Percentiles rank a stretch among this genome's conserved stretches.
phyloP scores from a whole-genome alignment of 1,140 invertebrate species.

The Ylistrum balloti region DNA sequence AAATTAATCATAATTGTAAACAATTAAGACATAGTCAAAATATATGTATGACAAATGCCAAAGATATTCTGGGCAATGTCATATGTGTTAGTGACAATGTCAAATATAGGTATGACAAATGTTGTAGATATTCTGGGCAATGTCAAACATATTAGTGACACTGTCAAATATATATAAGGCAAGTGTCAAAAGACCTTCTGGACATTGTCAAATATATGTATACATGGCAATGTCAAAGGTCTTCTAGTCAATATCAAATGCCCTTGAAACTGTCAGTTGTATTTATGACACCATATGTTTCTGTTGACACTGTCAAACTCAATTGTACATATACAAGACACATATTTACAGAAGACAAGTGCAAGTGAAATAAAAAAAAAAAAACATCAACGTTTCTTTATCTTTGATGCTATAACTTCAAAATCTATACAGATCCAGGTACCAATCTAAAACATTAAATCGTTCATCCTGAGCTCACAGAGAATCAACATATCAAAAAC shows the following conservation, averaged over 20 bases:
- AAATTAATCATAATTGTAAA: too few relatives aligned
- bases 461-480: neutral
- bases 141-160: neutral
- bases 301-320: neutral
- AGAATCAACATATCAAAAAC: neutral
- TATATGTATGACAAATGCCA: too few relatives aligned
- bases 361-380: too few relatives aligned
- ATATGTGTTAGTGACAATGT: too few relatives aligned
- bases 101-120: neutral
- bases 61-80: too few relatives aligned
- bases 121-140: neutral
- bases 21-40: too few relatives aligned
- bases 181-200: neutral
- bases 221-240: neutral
- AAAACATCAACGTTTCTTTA: neutral
- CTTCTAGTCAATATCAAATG: too few relatives aligned
- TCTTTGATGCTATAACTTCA: neutral
- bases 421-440: neutral
- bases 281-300: too few relatives aligned
- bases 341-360: too few relatives aligned
- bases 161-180: neutral
- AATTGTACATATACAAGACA: too few relatives aligned
- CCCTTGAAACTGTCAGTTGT: neutral
- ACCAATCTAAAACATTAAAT: neutral
- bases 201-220: neutral